Evolutionary conservation across 2,113 vertebrate species (phyloP).

Genomic region (Odontesthes bonariensis): DNA sequence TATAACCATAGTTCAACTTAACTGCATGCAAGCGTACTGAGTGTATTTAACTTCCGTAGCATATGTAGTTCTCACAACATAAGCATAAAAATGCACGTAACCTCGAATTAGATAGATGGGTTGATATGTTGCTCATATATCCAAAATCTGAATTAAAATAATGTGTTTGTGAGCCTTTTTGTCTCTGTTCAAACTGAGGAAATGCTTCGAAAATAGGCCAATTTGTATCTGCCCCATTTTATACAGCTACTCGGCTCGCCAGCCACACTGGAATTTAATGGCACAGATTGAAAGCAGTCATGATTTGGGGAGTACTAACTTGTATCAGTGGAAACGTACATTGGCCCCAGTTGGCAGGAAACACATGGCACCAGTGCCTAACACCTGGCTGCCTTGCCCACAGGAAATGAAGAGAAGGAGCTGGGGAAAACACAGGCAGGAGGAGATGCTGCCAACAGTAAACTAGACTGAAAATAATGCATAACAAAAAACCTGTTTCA

Average conservation of each 20-base stretch:
- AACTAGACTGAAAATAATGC: constrained; percentile 67
- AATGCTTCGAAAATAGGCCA: constrained; percentile 45
- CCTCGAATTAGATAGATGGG: neutral
- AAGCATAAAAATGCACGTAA: neutral
- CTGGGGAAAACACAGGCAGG: constrained; percentile 44
- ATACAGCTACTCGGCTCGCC: constrained; percentile 57
- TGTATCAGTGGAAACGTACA: constrained; percentile 57
- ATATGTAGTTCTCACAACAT: neutral
- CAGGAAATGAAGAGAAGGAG: constrained; percentile 71
- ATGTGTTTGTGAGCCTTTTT: constrained; percentile 19
- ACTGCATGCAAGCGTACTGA: neutral
- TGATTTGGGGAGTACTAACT: constrained; percentile 51
- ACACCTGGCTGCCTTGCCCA: constrained; percentile 77
- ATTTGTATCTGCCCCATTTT: constrained; percentile 64
- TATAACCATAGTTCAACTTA: neutral
- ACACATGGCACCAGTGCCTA: constrained; percentile 71
- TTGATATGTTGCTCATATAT: neutral
- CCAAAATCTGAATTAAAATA: constrained; percentile 1
- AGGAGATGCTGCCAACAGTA: constrained; percentile 50
- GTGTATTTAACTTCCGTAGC: constrained; percentile 11
- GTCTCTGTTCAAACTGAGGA: constrained; percentile 35
- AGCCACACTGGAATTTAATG: constrained; percentile 42
- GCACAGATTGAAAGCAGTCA: constrained; percentile 68
- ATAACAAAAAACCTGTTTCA: constrained; percentile 62
- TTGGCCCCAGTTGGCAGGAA: constrained; percentile 74